phyloP scores from a whole-genome alignment of 2,797 vertebrate genomes.

The Paramormyrops hopkinsi region DNA sequence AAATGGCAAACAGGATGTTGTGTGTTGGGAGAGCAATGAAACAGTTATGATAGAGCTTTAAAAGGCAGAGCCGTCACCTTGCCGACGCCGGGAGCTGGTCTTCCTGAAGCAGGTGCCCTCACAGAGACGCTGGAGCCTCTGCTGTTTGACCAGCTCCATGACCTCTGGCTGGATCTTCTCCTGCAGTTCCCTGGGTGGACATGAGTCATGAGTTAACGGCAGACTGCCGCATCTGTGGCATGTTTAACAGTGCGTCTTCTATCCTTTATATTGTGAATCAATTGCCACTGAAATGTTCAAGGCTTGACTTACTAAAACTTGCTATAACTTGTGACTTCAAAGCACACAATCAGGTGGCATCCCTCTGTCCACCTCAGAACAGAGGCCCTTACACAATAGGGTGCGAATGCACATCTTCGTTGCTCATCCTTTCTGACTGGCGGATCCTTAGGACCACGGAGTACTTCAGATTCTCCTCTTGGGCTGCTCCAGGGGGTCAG shows the following conservation, averaged over 20 bases:
- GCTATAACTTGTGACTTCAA: neutral
- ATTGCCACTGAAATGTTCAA: neutral
- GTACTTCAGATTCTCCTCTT: conserved; percentile 98
- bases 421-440: conserved; percentile 99
- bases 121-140: conserved; percentile 93
- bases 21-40: neutral
- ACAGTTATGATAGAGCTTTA: neutral
- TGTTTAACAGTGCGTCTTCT: neutral
- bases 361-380: neutral
- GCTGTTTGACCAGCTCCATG: conserved; percentile 97
- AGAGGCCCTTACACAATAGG: conserved; percentile 83
- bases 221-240: neutral
- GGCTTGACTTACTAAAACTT: neutral
- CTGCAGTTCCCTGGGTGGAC: conserved; percentile 79
- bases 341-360: neutral
- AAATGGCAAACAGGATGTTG: neutral
- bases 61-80: conserved; percentile 64
- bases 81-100: conserved; percentile 90
- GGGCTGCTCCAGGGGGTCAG: conserved; percentile 99
- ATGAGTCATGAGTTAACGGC: neutral
- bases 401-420: conserved; percentile 97
- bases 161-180: conserved; percentile 99
- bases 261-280: neutral
- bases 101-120: conserved; percentile 98
- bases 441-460: conserved; percentile 98